Evolutionary conservation across 2,888 invertebrate species (phyloP).

Genomic region (Lumbricus terrestris): DNA sequence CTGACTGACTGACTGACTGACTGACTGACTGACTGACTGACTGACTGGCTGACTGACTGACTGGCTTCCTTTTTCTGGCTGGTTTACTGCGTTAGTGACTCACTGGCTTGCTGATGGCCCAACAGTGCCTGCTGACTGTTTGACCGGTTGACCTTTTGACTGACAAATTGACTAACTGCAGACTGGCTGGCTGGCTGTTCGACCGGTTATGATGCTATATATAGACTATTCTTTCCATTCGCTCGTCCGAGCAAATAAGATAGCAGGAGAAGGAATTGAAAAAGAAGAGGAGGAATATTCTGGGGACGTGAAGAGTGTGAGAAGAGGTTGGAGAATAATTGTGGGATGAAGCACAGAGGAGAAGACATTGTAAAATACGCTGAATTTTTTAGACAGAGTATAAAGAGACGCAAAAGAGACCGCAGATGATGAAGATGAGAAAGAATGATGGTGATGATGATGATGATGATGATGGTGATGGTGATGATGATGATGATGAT

Average conservation of each 20-base stretch:
- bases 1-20: neutral
- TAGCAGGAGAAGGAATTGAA: neutral
- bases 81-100: neutral
- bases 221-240: neutral
- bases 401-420: neutral
- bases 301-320: neutral
- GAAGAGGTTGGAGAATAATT: neutral
- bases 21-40: neutral
- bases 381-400: neutral
- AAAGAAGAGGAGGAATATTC: neutral
- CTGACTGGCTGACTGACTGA: neutral
- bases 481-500: too few species aligned
- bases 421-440: too few species aligned
- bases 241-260: neutral
- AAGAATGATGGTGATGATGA: too few species aligned
- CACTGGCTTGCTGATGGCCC: neutral
- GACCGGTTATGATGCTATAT: neutral
- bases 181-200: too few species aligned
- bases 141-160: too few species aligned
- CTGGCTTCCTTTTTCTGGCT: too few species aligned
- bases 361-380: neutral
- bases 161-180: too few species aligned
- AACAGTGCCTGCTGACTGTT: too few species aligned
- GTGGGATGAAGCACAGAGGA: neutral
- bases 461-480: too few species aligned